Evolutionary conservation across 2,888 invertebrate species (phyloP), one percentile per base, ranked within the genome.

Genomic region (Philaethria dido): DNA sequence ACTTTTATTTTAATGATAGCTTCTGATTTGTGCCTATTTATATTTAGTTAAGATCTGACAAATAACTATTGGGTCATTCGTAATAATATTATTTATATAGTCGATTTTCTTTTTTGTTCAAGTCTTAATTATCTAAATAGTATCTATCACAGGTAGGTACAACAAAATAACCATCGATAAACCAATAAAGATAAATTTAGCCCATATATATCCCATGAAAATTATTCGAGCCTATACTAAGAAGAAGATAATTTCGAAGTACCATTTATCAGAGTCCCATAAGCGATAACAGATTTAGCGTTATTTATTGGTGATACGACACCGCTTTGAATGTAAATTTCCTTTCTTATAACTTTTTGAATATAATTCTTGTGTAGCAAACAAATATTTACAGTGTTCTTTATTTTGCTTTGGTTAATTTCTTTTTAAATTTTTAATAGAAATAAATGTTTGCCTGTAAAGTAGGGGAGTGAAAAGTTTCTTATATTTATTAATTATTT

Each of bases 311-410:
- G 50, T 50, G 33, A 33, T 42, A 47, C 60, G 45, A 52, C 50
- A 50, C 18, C 64, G 64, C 64, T 64, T 59, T 29, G 18, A n/a
- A 64, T 64, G 64, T 59, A 64, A 64, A 64, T 64, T 50, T 59
- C 8, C 50, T 50, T 42, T 42, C 50, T 39, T 33, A 3, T 50
- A 18, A 59, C 50, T 64, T 50, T n/a, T n/a, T 39, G 22, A 16
- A 39, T 3, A 48, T 47, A 48, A 48, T 42, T 25, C 22, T 47
- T 36, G 25, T 64, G 25, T 54, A 55, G 13, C 6, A 48, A 59
- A 50, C 14, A 50, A 59, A 64, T 48, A 59, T 64, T 42, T 5
- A 16, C 8, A 47, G 22, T n/a, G 20, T 3, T 13, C 16, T 33
- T 33, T 16, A 52, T 39, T n/a, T 45, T 18, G n/a, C 29, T 9